A percentile compares a stretch with the other conserved stretches of the same genome.
Conservation (phyloP, 1,140 invertebrate species). For the Odontomachus brunneus region DNA sequence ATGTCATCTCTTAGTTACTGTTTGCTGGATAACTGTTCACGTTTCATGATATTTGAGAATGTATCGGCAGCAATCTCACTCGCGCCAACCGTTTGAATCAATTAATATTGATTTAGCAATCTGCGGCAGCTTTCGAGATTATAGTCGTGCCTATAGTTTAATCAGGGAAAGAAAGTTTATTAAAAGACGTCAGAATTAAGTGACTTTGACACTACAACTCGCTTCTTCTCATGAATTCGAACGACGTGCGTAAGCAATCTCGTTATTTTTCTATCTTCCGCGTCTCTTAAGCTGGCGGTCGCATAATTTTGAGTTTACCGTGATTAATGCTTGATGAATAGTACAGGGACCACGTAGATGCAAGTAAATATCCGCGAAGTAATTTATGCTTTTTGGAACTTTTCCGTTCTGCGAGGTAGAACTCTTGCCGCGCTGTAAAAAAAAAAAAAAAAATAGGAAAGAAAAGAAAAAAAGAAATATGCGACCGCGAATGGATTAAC, state of each 20-base stretch:
- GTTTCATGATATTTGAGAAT: neutral
- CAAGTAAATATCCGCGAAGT: slow-evolving; percentile 34
- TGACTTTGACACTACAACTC: too few species aligned
- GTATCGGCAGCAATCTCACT: neutral
- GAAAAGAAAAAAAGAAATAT: neutral
- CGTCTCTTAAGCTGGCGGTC: neutral
- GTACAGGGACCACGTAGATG: slow-evolving; percentile 5
- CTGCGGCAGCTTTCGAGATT: too few species aligned
- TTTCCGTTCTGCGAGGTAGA: slow-evolving; percentile 31
- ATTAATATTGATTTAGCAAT: neutral
- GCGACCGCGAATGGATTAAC: slow-evolving; percentile 52
- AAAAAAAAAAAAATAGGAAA: neutral
- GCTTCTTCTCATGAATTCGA: too few species aligned
- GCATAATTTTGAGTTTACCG: slow-evolving; percentile 30
- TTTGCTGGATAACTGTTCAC: neutral
- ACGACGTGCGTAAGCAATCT: too few species aligned
- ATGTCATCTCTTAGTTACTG: neutral
- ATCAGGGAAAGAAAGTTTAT: too few species aligned
- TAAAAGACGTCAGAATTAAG: too few species aligned
- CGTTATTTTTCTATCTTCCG: slow-evolving; percentile 20
- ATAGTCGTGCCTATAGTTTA: too few species aligned
- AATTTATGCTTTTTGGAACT: slow-evolving; percentile 51
- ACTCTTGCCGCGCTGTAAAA: slow-evolving; percentile 3
- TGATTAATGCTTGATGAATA: slow-evolving; percentile 41
- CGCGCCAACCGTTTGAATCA: neutral